A percentile compares a stretch with the other conserved stretches of the same genome.
Conservation (phyloP, 2,113 vertebrate genomes). For the Alethe castanea region DNA sequence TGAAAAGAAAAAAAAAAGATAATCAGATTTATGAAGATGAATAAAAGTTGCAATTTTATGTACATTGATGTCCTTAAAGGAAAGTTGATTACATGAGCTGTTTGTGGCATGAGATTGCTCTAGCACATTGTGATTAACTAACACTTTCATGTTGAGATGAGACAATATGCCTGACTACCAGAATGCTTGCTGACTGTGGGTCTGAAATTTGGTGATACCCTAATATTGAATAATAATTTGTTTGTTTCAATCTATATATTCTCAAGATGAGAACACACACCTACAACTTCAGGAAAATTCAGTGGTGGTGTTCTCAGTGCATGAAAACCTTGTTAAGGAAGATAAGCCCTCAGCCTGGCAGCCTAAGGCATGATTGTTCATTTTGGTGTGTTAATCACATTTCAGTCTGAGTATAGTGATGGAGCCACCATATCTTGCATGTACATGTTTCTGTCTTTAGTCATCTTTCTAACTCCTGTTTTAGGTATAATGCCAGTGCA, state of each 20-base stretch:
- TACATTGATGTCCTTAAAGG: background rate
- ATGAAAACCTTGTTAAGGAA: background rate
- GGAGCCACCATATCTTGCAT: background rate
- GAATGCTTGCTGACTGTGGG: background rate
- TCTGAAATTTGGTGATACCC: background rate
- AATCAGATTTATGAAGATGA: background rate
- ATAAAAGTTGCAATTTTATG: background rate
- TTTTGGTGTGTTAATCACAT: background rate
- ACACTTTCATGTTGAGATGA: background rate
- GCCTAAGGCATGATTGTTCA: background rate
- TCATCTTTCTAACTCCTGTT: background rate
- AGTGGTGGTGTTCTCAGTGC: background rate
- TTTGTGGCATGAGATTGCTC: background rate
- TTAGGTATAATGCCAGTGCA: background rate
- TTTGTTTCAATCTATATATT: background rate
- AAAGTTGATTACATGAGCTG: background rate
- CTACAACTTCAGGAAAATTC: background rate
- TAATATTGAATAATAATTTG: background rate
- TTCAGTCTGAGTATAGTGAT: background rate
- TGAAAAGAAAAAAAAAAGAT: background rate
- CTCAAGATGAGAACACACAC: background rate
- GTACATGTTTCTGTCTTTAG: background rate
- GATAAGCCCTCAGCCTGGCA: background rate
- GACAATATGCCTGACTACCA: background rate
- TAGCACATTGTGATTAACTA: background rate